A percentile compares a stretch with the other conserved stretches of the same genome.
phyloP scores from a whole-genome alignment of 1,140 invertebrate species.

The Drosophila kikkawai region DNA sequence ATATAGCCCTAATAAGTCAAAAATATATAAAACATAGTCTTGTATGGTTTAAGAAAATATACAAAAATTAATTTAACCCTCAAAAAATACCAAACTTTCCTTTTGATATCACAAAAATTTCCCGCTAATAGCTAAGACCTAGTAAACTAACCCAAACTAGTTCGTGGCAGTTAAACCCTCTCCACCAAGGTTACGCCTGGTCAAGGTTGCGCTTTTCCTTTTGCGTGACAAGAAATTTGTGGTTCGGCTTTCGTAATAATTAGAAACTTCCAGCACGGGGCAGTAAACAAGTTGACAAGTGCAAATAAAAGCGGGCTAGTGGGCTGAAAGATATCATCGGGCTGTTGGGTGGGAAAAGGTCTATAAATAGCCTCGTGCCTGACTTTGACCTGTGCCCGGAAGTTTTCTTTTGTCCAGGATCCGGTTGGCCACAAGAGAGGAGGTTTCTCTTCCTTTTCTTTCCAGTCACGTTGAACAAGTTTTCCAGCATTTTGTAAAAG shows the following conservation, averaged over 20 bases:
- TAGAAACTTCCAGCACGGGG: slow-evolving; percentile 43
- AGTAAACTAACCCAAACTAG: slow-evolving; percentile 16
- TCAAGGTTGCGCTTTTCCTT: slow-evolving; percentile 46
- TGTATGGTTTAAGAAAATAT: too few species aligned
- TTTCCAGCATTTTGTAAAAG: slow-evolving; percentile 30
- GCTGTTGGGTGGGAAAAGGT: background rate
- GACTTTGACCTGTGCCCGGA: slow-evolving; percentile 40
- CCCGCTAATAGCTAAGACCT: background rate
- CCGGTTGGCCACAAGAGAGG: background rate
- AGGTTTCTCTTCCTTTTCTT: background rate
- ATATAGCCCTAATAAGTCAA: background rate
- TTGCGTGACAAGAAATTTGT: slow-evolving; percentile 49
- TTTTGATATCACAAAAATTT: background rate
- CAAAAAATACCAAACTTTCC: background rate
- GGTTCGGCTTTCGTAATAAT: slow-evolving; percentile 36
- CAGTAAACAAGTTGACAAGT: slow-evolving; percentile 63
- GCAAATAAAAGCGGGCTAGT: slow-evolving; percentile 42
- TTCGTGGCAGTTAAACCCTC: slow-evolving; percentile 8
- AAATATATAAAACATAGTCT: background rate
- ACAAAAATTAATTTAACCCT: too few species aligned
- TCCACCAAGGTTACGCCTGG: slow-evolving; percentile 37
- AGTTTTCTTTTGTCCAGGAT: slow-evolving; percentile 9
- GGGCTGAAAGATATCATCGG: slow-evolving; percentile 32
- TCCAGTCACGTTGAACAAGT: slow-evolving; percentile 28
- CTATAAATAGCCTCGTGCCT: slow-evolving; percentile 48